phyloP scores from a whole-genome alignment of 2,113 vertebrate genomes.

The Paraplagusia blochii region DNA sequence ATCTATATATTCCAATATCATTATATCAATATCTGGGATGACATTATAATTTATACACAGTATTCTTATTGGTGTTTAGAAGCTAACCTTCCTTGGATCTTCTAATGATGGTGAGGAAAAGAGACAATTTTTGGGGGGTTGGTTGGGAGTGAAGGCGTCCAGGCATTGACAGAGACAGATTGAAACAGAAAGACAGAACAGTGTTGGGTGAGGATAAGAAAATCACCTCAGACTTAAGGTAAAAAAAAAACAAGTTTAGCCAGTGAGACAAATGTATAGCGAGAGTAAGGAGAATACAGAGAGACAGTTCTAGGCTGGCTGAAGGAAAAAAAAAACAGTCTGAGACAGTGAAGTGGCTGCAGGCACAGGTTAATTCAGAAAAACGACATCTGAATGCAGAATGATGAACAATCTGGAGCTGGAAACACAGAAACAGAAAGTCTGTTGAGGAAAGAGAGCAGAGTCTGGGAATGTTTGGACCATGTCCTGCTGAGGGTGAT shows the following conservation, averaged over 20 bases:
- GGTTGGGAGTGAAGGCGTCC: no score
- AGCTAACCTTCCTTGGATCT: no score
- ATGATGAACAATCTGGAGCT: not conserved
- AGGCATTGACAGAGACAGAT: not conserved
- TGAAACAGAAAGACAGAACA: not conserved
- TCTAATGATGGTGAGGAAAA: not conserved
- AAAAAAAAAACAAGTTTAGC: no score
- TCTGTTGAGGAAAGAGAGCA: not conserved
- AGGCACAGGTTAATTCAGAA: not conserved
- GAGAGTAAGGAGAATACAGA: not conserved
- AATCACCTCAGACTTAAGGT: not conserved
- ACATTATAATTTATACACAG: no score
- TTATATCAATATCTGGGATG: no score
- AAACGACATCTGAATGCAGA: not conserved
- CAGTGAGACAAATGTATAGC: not conserved
- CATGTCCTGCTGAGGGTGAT: no score
- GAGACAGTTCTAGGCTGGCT: not conserved
- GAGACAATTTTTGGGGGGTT: not conserved
- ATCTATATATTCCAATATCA: no score
- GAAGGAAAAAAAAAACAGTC: not conserved
- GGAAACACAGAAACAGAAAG: not conserved
- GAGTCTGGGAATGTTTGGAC: no score
- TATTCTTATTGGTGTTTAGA: no score
- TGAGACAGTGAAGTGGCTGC: not conserved
- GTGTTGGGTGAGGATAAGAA: not conserved